Evolutionary conservation across 2,797 vertebrate species (phyloP).

Genomic region (Callimico goeldii): DNA sequence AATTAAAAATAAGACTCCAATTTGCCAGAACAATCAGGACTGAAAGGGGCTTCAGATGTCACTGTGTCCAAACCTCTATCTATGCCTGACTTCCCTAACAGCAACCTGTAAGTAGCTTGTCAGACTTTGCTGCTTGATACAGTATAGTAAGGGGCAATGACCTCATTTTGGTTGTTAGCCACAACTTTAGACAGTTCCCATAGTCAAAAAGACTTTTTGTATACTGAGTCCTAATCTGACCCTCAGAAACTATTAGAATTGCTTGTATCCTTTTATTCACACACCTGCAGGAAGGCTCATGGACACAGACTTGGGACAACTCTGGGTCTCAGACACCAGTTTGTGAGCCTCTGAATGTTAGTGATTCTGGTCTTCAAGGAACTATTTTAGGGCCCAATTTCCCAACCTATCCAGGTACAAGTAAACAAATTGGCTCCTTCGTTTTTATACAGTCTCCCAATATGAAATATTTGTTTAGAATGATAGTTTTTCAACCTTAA

Average conservation of each 20-base stretch:
- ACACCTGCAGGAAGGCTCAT: background rate
- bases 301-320: background rate
- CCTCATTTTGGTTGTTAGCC: background rate
- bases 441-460: constrained; percentile 27
- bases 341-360: background rate
- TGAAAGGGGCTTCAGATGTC: background rate
- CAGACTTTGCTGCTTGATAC: background rate
- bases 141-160: background rate
- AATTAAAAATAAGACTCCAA: background rate
- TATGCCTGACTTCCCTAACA: background rate
- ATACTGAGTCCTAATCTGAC: background rate
- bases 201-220: background rate
- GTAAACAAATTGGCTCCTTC: constrained; percentile 52
- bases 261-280: background rate
- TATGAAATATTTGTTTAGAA: constrained; percentile 70
- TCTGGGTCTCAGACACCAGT: background rate
- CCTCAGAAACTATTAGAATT: background rate
- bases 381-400: constrained; percentile 37
- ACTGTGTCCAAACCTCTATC: background rate
- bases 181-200: background rate
- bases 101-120: background rate
- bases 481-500: constrained; percentile 65
- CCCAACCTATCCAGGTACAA: constrained; percentile 5
- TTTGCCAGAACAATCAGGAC: background rate
- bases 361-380: background rate